Evolutionary conservation across 2,113 vertebrate species (phyloP).

Genomic region (Sitta europaea): DNA sequence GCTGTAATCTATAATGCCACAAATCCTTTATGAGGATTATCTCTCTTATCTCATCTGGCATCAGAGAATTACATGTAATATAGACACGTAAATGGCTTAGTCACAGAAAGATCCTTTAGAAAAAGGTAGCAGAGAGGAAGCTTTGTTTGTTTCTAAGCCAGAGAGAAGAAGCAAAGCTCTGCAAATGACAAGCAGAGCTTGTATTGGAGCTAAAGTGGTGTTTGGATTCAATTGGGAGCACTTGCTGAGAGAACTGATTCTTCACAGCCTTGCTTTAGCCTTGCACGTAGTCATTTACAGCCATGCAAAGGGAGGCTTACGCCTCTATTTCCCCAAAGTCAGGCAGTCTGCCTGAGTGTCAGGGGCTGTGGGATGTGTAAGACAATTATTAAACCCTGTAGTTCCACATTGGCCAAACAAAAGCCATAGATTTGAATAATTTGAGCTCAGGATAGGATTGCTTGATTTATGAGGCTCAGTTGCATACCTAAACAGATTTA

Average conservation of each 20-base stretch:
- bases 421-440: background rate
- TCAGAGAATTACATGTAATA: slow-evolving; percentile 55
- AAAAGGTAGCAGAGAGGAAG: background rate
- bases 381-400: background rate
- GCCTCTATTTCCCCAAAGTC: background rate
- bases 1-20: slow-evolving; percentile 10
- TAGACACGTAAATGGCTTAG: slow-evolving; percentile 46
- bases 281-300: background rate
- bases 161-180: background rate
- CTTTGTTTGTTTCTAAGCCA: background rate
- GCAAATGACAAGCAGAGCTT: background rate
- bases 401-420: background rate
- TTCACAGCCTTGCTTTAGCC: background rate
- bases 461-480: background rate
- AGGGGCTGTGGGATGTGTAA: background rate
- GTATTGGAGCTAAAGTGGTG: background rate
- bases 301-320: background rate
- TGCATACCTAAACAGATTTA: background rate
- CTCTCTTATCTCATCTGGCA: slow-evolving; percentile 43
- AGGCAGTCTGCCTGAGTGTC: background rate
- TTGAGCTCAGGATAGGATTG: background rate
- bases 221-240: background rate
- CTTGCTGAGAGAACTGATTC: background rate
- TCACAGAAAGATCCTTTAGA: background rate
- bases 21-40: slow-evolving; percentile 62